Evolutionary conservation across 1,140 invertebrate genomes (phyloP), one percentile per base, ranked within the genome.

Genomic region (Stegodyphus dumicola): DNA sequence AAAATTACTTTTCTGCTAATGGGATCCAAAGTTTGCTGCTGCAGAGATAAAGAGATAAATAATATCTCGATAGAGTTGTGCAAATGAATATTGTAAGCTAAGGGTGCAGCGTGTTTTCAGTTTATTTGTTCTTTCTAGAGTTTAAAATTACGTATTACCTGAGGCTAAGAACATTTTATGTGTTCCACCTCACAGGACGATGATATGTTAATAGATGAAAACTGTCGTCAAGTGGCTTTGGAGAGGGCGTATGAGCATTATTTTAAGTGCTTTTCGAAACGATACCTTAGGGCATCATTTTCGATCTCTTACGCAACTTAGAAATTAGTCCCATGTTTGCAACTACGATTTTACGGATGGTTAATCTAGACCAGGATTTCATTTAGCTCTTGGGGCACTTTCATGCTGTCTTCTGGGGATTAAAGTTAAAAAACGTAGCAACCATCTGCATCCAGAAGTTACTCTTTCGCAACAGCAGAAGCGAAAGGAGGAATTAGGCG

Each of bases 261-360:
- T 83, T 83, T 83, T 66, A 75, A 83, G 71, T 74, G 80, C 60
- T 75, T 75, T 66, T 17, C 49, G 71, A 66, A 83, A 83, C 80
- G 80, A 83, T 65, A 51, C 80, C 80, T 83, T 75, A 13, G 80
- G 80, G 80, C 69, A 83, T 83, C 60, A 83, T 83, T 83, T 54
- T 74, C 49, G 71, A 74, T 73, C 60, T 65, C 17, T 83, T 18
- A 13, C 79, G 60, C 15, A 74, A 74, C 70, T 75, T 73, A 17
- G 71, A 83, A 83, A 83, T 75, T 75, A 83, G 79, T 83, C 71
- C 79, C 80, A 33, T 52, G 71, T 75, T 83, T 83, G 79, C 48
- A 67, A 53, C 56, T 77, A 48, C 69, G 70, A 75, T 83, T 83
- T 83, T 73, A 73, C 60, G 71, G 71, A 6, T 75, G 80, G 60